Conservation (phyloP, 2,797 vertebrate genomes). For the Graptemys geographica region DNA sequence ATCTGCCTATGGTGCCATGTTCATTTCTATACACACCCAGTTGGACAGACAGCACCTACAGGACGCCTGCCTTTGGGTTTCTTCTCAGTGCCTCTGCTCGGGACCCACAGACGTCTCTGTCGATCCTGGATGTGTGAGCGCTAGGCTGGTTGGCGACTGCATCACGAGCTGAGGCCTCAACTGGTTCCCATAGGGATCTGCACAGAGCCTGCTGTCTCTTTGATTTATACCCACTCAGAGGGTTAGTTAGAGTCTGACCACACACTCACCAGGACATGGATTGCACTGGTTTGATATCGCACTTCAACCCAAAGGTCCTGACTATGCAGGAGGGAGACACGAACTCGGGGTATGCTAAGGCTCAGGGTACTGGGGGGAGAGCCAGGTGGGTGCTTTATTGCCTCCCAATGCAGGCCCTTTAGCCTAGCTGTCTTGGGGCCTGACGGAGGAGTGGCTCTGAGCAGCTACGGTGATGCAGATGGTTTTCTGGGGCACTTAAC, state of each 20-base stretch:
- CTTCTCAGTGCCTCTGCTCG: not conserved
- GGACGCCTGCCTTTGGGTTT: not conserved
- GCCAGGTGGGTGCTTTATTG: not conserved
- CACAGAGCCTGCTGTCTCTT: not conserved
- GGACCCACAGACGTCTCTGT: not conserved
- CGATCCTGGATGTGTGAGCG: not conserved
- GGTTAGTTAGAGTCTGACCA: not conserved
- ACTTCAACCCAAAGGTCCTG: not conserved
- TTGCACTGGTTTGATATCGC: not conserved
- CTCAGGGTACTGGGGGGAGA: not conserved
- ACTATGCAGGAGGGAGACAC: not conserved
- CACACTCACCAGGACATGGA: not conserved
- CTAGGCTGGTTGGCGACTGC: not conserved
- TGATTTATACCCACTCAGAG: not conserved
- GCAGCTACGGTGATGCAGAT: not conserved
- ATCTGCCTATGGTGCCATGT: accelerated
- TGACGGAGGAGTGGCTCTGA: not conserved
- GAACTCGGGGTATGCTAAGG: not conserved
- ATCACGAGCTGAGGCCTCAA: not conserved
- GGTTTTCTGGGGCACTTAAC: not conserved
- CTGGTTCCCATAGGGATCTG: not conserved
- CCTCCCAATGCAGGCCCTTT: not conserved
- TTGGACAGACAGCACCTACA: not conserved
- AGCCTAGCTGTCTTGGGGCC: not conserved
- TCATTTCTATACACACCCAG: accelerated